Evolutionary conservation across 2,113 vertebrate genomes (phyloP), one percentile per base, ranked within the genome.

Genomic region (Antigone vipio): DNA sequence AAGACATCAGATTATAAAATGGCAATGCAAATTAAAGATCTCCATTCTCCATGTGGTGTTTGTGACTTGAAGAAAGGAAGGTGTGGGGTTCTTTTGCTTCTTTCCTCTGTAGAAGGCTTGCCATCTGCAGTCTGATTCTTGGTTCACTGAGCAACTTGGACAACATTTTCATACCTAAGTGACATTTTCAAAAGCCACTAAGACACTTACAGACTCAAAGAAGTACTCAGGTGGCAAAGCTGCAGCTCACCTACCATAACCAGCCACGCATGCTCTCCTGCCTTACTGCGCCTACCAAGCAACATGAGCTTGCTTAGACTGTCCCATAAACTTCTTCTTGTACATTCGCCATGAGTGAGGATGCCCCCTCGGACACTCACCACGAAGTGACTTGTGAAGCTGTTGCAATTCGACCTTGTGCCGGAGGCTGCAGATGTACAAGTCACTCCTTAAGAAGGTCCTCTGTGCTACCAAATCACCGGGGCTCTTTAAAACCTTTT

Each of bases 321-420:
- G 19, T 7, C 34, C 74, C 53, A 15, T 23, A 23, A 80, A 60
- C 12, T n/a, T 40, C 38, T 5, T n/a, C 45, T 27, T 4, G 1
- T 6, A 15, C 11, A 3, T 7, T 47, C 12, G 3, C n/a, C 64
- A 38, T 0, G 1, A 50, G 44, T 20, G 17, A 71, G 38, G 52
- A 42, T 60, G 23, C 6, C 14, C 18, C 20, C 40, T 76, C 5
- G 2, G 52, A 44, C 22, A 15, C 19, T 38, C 42, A 38, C 49
- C 10, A 3, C 7, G 40, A 50, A 56, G 13, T 5, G 44, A 38
- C 40, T 56, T n/a, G 32, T 42, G 75, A 73, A 52, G 27, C 18
- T 68, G 23, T 27, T 32, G 32, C 44, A 52, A 30, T 17, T 56
- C 0, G 1, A 1, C 66, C 35, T 60, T 40, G 9, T 68, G 59